phyloP scores from a whole-genome alignment of 2,113 vertebrate species.

The Dipodomys merriami region DNA sequence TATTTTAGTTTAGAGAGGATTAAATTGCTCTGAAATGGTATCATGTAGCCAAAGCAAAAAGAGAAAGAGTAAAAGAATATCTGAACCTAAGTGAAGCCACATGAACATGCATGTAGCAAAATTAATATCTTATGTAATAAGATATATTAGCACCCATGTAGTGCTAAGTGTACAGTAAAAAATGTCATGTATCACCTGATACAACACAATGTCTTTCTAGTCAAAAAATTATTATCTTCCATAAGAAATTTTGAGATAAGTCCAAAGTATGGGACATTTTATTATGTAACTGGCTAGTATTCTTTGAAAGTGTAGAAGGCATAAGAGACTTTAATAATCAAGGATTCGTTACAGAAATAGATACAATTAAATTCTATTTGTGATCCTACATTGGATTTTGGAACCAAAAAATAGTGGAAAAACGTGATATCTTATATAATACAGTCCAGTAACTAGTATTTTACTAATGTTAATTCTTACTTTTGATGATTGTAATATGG shows the following conservation, averaged over 20 bases:
- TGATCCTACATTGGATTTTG: not conserved
- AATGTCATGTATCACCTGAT: not conserved
- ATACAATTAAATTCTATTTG: not conserved
- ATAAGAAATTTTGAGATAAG: not conserved
- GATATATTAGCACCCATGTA: not conserved
- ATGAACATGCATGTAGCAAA: not conserved
- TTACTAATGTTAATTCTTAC: not conserved
- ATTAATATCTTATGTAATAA: not conserved
- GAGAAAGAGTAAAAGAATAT: not conserved
- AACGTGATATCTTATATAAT: not conserved
- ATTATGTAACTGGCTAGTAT: not conserved
- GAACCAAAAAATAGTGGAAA: not conserved
- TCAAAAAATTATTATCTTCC: not conserved
- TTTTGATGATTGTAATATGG: not conserved
- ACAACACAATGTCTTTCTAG: not conserved
- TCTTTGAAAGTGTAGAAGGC: not conserved
- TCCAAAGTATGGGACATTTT: not conserved
- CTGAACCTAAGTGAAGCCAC: not conserved
- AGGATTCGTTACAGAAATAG: not conserved
- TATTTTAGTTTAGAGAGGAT: slow-evolving; percentile 16
- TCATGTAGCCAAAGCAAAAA: not conserved
- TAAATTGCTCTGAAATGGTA: slow-evolving; percentile 11
- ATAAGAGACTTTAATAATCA: not conserved
- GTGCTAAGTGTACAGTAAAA: not conserved
- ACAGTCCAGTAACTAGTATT: not conserved